Evolutionary conservation across 2,797 vertebrate genomes (phyloP).

Genomic region (Cyclopterus lumpus): DNA sequence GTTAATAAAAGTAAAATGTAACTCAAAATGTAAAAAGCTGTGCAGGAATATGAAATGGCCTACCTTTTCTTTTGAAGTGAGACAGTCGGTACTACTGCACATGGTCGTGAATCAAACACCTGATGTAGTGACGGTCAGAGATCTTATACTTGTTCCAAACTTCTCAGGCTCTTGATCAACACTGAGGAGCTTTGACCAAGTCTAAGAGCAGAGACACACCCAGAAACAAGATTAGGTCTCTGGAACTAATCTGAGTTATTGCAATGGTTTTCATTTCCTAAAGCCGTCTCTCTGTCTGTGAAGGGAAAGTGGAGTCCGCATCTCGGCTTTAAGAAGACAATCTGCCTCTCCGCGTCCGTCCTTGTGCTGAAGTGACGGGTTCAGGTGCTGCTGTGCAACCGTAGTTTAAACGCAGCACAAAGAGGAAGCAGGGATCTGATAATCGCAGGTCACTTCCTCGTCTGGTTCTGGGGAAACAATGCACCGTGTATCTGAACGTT

Average conservation of each 20-base stretch:
- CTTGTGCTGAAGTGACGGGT: not conserved
- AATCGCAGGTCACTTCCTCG: constrained; percentile 78
- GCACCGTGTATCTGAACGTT: constrained; percentile 68
- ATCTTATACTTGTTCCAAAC: constrained; percentile 85
- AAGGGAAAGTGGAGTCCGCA: constrained; percentile 25
- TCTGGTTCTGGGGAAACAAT: constrained; percentile 77
- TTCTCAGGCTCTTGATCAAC: constrained; percentile 77
- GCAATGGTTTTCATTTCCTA: not conserved
- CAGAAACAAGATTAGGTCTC: not conserved
- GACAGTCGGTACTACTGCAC: not conserved
- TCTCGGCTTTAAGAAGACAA: constrained; percentile 25
- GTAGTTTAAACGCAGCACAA: constrained; percentile 69
- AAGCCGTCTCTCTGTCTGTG: not conserved
- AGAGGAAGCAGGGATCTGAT: constrained; percentile 79
- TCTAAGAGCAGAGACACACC: constrained; percentile 79
- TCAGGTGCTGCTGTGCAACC: not conserved
- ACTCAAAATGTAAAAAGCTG: not conserved
- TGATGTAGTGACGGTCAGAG: constrained; percentile 55
- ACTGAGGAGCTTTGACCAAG: constrained; percentile 90
- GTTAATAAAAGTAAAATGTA: no score
- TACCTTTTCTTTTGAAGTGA: not conserved
- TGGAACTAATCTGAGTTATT: not conserved
- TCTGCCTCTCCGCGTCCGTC: constrained; percentile 23
- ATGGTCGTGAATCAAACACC: not conserved
- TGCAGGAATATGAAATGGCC: not conserved